These are phyloP conservation scores for Syncerus caffer DNA, from an alignment of 2,797 vertebrate genomes.

Conservation along the genomic window DNA sequence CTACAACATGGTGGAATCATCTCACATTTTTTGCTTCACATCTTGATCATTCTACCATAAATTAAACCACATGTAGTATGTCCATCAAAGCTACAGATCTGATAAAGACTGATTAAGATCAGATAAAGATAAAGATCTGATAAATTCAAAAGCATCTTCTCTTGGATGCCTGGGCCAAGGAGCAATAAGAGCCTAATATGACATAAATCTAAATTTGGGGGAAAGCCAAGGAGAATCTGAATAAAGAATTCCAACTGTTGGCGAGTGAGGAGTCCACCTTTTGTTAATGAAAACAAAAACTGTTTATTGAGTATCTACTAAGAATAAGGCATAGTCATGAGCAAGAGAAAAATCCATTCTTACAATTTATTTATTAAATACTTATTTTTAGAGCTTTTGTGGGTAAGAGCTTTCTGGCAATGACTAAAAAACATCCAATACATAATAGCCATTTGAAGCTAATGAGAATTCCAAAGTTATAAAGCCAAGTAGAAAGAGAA, in stretches of 20 bases:
- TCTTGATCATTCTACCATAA: not conserved
- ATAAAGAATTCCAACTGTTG: not conserved
- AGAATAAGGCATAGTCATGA: not conserved
- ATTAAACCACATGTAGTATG: not conserved
- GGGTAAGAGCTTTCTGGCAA: not conserved
- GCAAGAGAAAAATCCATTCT: not conserved
- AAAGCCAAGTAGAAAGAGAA: conserved; percentile 15
- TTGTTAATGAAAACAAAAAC: not conserved
- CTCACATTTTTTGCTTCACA: not conserved
- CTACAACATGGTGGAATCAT: not conserved
- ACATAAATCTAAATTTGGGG: not conserved
- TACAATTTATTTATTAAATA: not conserved
- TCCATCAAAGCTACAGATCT: not conserved
- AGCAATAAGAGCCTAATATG: not conserved
- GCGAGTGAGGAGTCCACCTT: not conserved
- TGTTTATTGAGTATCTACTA: not conserved
- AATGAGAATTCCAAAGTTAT: conserved; percentile 18
- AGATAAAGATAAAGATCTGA: not conserved
- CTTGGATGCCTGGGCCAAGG: not conserved
- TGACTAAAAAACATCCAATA: not conserved
- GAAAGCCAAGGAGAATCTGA: not conserved
- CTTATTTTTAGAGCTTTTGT: not conserved
- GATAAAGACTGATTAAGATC: not conserved
- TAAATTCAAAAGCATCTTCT: not conserved
- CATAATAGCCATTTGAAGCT: not conserved